Evolutionary conservation across 2,888 invertebrate genomes (phyloP), one percentile per base, ranked within the genome.

Genomic region (Clostera curtula): DNA sequence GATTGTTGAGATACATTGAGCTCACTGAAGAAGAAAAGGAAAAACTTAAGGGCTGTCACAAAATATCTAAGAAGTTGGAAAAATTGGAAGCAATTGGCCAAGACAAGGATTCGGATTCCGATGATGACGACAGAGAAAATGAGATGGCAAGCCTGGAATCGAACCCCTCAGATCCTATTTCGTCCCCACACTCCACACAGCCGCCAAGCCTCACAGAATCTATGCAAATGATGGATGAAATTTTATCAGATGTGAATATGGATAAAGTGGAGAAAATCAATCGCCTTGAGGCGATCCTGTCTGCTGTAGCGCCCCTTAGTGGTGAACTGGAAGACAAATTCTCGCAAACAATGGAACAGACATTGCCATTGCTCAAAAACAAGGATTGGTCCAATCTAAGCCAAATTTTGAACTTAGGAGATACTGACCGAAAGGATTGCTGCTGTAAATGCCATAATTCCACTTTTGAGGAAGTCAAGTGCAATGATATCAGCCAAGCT

Each of bases 1-100:
- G 96, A 53, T 84, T 96, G 34, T 80, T 96, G 39, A 90, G 93
- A 57, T 95, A 96, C 74, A 88, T 96, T 69, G 95, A 95, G 56
- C 86, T 96, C 26, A 95, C 95, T 9, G 95, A 96, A 50, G 95
- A 95, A 42, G 96, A 96, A 60, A 95, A 95, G 56, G 95, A 95
- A 49, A 95, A 95, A 64, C 77, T 96, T 9, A 95, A 95, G 68
- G 93, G 94, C 17, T 93, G 93, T 26, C 92, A 95, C 56, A 96
- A 96, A 80, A 96, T 96, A 36, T 96, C 96, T 0, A 93, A 93
- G 57, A 96, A 96, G 65, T 75, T 96, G 35, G 96, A 96, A 60
- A 95, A 96, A 73, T 85, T 96, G 39, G 95, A 95, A 72, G 91
- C 89, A 41, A 87, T 91, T 42, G 89, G 89, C 8, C 92, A 92